Conservation (phyloP, 2,888 invertebrate species). For the Rosalia funebris region DNA sequence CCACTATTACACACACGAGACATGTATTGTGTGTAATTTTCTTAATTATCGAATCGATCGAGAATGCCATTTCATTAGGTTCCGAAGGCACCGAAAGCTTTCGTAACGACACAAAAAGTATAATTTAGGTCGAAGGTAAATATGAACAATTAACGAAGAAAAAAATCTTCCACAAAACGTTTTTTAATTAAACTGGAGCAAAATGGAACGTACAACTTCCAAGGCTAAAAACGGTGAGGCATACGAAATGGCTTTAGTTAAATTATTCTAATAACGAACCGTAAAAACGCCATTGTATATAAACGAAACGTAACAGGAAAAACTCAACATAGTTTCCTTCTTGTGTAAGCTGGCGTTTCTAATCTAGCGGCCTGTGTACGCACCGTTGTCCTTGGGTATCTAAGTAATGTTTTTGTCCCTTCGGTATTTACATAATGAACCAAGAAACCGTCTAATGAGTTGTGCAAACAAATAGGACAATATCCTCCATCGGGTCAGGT, state of each 20-base stretch:
- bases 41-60: no score
- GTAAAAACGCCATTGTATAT: neutral
- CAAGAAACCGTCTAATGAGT: conserved; percentile 21
- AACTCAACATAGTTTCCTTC: neutral
- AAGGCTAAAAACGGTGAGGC: conserved; percentile 3
- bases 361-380: neutral
- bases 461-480: conserved; percentile 20
- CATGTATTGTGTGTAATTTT: no score
- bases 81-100: neutral
- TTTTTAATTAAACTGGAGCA: neutral
- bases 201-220: neutral
- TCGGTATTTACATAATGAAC: conserved; percentile 20
- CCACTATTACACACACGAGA: no score
- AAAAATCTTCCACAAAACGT: neutral
- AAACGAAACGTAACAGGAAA: neutral
- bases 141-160: neutral
- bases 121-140: neutral
- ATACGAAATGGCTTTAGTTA: conserved; percentile 1
- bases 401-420: conserved; percentile 21
- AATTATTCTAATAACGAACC: neutral
- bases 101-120: neutral
- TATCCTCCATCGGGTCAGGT: conserved; percentile 18
- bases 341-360: neutral
- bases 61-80: neutral
- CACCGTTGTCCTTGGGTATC: conserved; percentile 7